Evolutionary conservation across 2,888 invertebrate species (phyloP).

Genomic region (Meliscaeva auricollis): DNA sequence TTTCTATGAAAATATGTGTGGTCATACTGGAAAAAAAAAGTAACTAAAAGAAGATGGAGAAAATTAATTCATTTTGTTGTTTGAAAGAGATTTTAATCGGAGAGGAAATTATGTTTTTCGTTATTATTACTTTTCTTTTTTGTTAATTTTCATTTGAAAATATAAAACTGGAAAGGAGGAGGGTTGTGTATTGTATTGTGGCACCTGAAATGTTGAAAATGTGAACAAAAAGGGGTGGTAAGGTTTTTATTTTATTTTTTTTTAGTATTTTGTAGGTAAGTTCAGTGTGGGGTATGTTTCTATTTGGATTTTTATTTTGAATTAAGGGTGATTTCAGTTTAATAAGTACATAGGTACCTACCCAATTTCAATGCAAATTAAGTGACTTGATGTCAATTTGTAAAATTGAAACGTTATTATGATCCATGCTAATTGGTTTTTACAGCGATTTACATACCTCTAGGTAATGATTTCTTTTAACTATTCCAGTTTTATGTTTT

Average conservation of each 20-base stretch:
- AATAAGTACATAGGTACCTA: too few species aligned
- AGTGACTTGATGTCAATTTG: constrained; percentile 1
- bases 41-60: constrained; percentile 61
- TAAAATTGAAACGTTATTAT: constrained; percentile 10
- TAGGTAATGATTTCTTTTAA: too few species aligned
- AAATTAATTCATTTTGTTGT: constrained; percentile 71
- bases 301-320: not conserved
- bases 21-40: constrained; percentile 55
- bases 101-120: constrained; percentile 82
- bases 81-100: constrained; percentile 74
- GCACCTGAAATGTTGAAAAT: constrained; percentile 14
- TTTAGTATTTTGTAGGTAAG: too few species aligned
- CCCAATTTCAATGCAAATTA: constrained; percentile 5
- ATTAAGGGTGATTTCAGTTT: not conserved
- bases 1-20: constrained; percentile 58
- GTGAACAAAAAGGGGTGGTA: not conserved
- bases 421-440: constrained; percentile 1
- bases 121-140: constrained; percentile 76
- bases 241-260: not conserved
- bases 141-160: constrained; percentile 32
- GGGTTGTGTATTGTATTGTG: not conserved
- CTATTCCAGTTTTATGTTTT: too few species aligned
- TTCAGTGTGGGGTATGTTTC: not conserved
- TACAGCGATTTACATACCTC: too few species aligned
- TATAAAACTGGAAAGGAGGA: not conserved